Evolutionary conservation across 2,113 vertebrate species (phyloP).

Genomic region (Xenus cinereus): DNA sequence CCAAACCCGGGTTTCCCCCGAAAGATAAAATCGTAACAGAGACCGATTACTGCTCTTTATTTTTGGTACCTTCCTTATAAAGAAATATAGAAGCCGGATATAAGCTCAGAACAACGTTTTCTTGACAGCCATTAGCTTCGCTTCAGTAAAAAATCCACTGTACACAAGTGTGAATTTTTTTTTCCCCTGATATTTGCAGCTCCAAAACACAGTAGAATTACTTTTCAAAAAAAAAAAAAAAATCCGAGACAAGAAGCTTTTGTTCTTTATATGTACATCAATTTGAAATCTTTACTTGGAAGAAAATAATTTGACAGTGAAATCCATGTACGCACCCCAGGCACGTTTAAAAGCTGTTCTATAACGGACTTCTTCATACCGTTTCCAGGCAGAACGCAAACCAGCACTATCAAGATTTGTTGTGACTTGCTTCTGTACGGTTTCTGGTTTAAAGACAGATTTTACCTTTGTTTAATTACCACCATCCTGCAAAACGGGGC

Average conservation of each 20-base stretch:
- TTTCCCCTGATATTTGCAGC: neutral
- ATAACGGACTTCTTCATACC: neutral
- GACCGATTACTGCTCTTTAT: neutral
- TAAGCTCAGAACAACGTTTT: neutral
- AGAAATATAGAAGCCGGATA: neutral
- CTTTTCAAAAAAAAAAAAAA: neutral
- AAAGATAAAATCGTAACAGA: neutral
- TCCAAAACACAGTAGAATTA: neutral
- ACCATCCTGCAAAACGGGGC: neutral
- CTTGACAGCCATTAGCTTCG: neutral
- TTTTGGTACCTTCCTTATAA: neutral
- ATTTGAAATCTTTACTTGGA: neutral
- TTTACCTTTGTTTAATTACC: neutral
- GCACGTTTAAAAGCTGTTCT: neutral
- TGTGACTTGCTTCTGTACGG: slow-evolving; percentile 10
- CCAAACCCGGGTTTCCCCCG: neutral
- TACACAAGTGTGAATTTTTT: neutral
- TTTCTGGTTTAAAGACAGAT: slow-evolving; percentile 6
- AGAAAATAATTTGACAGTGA: neutral
- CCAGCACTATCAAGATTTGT: slow-evolving; percentile 14
- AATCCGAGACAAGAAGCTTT: neutral
- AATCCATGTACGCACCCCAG: neutral
- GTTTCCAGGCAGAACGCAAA: neutral
- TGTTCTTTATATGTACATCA: neutral
- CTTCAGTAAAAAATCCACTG: neutral